A percentile compares a stretch with the other conserved stretches of the same genome.
These are phyloP conservation scores for Gadus chalcogrammus DNA, from an alignment of 2,113 vertebrate species.

Conservation along the genomic window DNA sequence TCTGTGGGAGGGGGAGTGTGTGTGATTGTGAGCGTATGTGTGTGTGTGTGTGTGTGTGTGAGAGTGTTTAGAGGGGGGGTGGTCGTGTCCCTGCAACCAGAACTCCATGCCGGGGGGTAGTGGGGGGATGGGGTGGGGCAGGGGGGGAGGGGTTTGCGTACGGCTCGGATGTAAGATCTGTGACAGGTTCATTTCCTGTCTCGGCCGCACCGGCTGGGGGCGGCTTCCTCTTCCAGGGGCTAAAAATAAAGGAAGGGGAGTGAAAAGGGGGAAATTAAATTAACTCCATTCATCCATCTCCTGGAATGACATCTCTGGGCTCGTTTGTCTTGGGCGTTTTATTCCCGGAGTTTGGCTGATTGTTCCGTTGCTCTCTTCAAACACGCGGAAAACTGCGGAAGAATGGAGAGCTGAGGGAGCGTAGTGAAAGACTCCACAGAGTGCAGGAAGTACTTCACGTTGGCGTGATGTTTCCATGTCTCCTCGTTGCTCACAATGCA, in stretches of 20 bases:
- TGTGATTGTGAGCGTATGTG: neutral
- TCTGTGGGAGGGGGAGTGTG: neutral
- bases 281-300: constrained; percentile 47
- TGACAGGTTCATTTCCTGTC: constrained; percentile 51
- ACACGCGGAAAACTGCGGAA: neutral
- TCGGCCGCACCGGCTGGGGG: constrained; percentile 24
- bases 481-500: no score
- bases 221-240: constrained; percentile 41
- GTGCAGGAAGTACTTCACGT: no score
- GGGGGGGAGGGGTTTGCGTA: neutral
- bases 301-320: constrained; percentile 15
- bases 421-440: no score
- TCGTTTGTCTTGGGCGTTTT: constrained; percentile 10
- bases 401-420: no score
- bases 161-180: constrained; percentile 36
- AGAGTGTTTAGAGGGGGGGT: neutral
- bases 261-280: constrained; percentile 41
- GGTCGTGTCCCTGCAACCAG: neutral
- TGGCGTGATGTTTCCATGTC: no score
- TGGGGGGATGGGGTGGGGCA: neutral
- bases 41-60: neutral
- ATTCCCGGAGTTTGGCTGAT: constrained; percentile 31
- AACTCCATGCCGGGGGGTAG: neutral
- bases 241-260: constrained; percentile 58
- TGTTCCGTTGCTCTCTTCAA: constrained; percentile 3